These are phyloP conservation scores for Tuta absoluta DNA, from an alignment of 2,888 invertebrate genomes.

Conservation along the genomic window DNA sequence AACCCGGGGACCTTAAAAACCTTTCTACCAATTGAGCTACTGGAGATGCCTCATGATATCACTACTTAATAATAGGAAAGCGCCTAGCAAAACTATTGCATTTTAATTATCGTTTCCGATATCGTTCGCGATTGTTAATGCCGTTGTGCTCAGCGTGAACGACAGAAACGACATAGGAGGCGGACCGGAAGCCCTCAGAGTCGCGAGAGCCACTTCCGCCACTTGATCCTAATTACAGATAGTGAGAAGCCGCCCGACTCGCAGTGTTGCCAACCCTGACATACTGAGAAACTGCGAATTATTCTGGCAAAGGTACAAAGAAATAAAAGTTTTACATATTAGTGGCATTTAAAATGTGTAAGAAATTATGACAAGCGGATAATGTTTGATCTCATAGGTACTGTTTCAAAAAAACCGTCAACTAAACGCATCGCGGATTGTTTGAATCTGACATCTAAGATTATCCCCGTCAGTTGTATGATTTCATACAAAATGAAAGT, in stretches of 20 bases:
- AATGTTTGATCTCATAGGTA: too few species aligned
- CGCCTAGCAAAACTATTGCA: background rate
- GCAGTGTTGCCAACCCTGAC: slow-evolving; percentile 1
- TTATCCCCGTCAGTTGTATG: too few species aligned
- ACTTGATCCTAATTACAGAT: slow-evolving; percentile 77
- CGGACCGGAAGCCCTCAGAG: slow-evolving; percentile 45
- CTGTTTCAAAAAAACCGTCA: too few species aligned
- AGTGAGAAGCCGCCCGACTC: slow-evolving; percentile 42
- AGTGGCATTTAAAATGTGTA: too few species aligned
- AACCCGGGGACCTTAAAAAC: too few species aligned
- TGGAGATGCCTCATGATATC: background rate
- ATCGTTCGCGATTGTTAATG: background rate
- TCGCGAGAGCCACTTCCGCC: slow-evolving; percentile 58
- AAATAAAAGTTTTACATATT: too few species aligned
- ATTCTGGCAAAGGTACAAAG: background rate
- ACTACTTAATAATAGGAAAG: background rate
- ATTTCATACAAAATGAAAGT: too few species aligned
- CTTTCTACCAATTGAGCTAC: too few species aligned
- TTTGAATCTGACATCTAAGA: too few species aligned
- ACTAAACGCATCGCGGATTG: too few species aligned
- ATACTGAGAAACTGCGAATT: background rate
- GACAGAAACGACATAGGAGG: background rate
- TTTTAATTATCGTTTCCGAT: background rate
- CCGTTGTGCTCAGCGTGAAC: background rate
- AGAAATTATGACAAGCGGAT: too few species aligned